Conservation (phyloP, 2,113 vertebrate genomes). For the Anguilla rostrata region DNA sequence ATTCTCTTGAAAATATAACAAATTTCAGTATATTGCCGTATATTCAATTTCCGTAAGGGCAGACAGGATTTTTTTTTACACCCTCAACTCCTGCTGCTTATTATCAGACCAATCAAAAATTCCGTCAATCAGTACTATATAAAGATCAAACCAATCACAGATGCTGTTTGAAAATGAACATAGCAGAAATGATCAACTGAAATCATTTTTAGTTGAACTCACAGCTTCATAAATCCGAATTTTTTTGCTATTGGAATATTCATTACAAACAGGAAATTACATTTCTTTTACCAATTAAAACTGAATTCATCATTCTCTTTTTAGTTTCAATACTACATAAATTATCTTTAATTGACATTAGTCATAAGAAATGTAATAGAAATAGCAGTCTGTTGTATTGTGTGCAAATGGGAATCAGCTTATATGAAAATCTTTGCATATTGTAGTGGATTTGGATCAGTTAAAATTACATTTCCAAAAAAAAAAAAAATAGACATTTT, state of each 20-base stretch:
- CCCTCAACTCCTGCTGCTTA: too few species aligned
- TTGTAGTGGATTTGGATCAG: not conserved
- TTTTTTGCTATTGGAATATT: not conserved
- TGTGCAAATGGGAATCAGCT: not conserved
- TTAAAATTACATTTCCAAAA: conserved; percentile 14
- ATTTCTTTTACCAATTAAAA: not conserved
- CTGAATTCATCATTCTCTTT: not conserved
- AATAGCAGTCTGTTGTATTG: not conserved
- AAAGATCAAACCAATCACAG: not conserved
- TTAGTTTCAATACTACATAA: not conserved
- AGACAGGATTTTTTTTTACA: too few species aligned
- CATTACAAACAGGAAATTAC: not conserved
- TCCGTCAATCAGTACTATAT: not conserved
- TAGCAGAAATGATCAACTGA: not conserved
- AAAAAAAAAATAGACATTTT: not conserved
- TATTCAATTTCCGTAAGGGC: too few species aligned
- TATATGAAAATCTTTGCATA: not conserved
- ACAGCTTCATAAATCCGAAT: not conserved
- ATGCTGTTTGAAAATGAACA: not conserved
- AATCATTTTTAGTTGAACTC: not conserved
- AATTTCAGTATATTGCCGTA: too few species aligned
- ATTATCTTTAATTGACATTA: not conserved
- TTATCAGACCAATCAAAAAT: not conserved
- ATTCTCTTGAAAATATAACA: too few species aligned
- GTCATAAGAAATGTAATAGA: not conserved